Conservation (phyloP, 2,888 invertebrate genomes). For the Hymenopus coronatus region DNA sequence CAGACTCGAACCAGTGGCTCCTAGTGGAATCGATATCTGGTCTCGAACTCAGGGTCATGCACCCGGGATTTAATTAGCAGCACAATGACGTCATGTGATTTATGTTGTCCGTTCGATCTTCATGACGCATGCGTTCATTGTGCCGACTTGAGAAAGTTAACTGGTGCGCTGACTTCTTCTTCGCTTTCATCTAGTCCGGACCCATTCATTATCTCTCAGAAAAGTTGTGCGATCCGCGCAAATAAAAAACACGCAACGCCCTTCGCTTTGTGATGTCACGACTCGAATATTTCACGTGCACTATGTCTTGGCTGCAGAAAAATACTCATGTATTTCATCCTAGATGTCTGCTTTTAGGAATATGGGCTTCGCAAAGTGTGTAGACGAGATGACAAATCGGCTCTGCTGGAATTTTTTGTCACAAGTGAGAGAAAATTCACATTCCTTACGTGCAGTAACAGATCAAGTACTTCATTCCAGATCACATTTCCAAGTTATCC, state of each 20-base stretch:
- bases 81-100: background rate
- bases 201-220: background rate
- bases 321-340: background rate
- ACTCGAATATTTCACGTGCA: background rate
- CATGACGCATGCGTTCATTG: background rate
- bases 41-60: background rate
- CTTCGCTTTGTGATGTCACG: background rate
- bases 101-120: background rate
- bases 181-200: background rate
- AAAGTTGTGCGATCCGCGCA: background rate
- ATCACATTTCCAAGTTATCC: too few species aligned
- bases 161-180: background rate
- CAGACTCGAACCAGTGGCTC: background rate
- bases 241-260: background rate
- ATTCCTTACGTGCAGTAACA: too few species aligned
- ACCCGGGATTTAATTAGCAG: background rate
- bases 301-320: background rate
- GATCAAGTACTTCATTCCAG: too few species aligned
- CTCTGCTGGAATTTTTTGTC: too few species aligned
- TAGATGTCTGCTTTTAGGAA: background rate
- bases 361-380: too few species aligned
- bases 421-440: too few species aligned
- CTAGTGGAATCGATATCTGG: background rate
- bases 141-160: background rate
- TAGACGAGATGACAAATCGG: too few species aligned